A percentile compares a stretch with the other conserved stretches of the same genome.
Evolutionary conservation across 1,140 invertebrate species (phyloP).

Genomic region (Hermetia illucens): DNA sequence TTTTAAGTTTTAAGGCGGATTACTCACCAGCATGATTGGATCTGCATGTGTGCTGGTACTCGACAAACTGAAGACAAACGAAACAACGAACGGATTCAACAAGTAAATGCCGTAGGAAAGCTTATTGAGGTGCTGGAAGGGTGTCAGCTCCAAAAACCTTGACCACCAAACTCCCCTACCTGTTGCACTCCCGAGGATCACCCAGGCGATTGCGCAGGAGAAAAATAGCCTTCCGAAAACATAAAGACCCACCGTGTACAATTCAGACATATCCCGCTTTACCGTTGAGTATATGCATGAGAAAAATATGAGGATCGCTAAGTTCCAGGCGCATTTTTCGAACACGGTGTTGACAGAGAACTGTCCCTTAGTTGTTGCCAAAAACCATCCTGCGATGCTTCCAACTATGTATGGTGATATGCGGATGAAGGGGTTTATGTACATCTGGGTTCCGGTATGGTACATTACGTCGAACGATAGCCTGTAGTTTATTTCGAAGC

Average conservation of each 20-base stretch:
- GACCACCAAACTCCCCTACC: constrained; percentile 24
- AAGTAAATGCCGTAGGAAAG: constrained; percentile 27
- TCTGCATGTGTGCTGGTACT: constrained; percentile 20
- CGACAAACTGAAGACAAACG: constrained; percentile 18
- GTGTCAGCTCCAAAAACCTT: constrained; percentile 18
- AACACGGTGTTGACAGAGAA: constrained; percentile 14
- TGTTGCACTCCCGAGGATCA: constrained; percentile 23
- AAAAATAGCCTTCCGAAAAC: constrained; percentile 18
- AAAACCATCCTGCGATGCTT: constrained; percentile 18
- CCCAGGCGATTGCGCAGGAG: constrained; percentile 21
- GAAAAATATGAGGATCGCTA: constrained; percentile 15
- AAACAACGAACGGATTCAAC: constrained; percentile 24
- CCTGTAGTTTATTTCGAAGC: constrained; percentile 16
- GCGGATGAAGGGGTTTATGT: constrained; percentile 25
- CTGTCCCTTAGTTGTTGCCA: constrained; percentile 11
- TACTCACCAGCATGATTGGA: constrained; percentile 21
- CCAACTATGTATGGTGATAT: constrained; percentile 24
- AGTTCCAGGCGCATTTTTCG: constrained; percentile 17
- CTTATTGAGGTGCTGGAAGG: constrained; percentile 26
- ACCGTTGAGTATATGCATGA: constrained; percentile 20
- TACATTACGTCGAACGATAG: constrained; percentile 23
- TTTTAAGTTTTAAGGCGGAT: background rate
- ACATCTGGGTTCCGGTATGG: constrained; percentile 20
- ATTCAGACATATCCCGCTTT: constrained; percentile 18
- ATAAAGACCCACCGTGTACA: constrained; percentile 16